Evolutionary conservation across 1,140 invertebrate species (phyloP), one percentile per base, ranked within the genome.

Genomic region (Drosophila bocki): DNA sequence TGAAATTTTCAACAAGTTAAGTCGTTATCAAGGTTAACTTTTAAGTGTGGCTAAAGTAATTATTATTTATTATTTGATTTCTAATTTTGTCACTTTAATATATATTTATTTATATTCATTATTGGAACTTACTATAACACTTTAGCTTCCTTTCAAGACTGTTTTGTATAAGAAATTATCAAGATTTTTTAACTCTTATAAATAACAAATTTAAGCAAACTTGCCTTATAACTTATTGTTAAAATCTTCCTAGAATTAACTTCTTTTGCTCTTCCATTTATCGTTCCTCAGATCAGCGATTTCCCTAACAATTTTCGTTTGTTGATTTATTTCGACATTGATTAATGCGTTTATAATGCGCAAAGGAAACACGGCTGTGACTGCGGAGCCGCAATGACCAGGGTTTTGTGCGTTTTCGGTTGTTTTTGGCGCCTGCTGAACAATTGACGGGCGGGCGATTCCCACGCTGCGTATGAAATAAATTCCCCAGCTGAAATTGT

Each of bases 391-490:
- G 33, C 57, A 78, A 63, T 51, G 68, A 57, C 26, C 41, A 37
- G 29, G 39, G 57, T 57, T 72, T 60, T 68, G 35, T 41, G 61
- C 33, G 45, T 45, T 59, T 63, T 37, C 15, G 57, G 51, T 39
- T 51, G 9, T 50, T 54, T 54, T 84, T 85, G 82, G 83, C 83
- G 84, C 83, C 80, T 82, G 74, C 75, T 82, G 42, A 84, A 88
- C 84, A 90, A 90, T 90, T 84, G 85, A 84, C 67, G 72, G 74
- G 68, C 67, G 77, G 78, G 64, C 77, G 51, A 90, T 88, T 88
- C 84, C 84, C 84, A 88, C 84, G 85, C 84, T 90, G 84, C 84
- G 84, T 88, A 90, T 90, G 80, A 88, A 88, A 84, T 84, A 87
- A 87, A 87, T 87, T 77, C 78, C 51, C 48, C 33, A 68, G 33